Evolutionary conservation across 2,888 invertebrate genomes (phyloP).

Genomic region (Torymus texanus): DNA sequence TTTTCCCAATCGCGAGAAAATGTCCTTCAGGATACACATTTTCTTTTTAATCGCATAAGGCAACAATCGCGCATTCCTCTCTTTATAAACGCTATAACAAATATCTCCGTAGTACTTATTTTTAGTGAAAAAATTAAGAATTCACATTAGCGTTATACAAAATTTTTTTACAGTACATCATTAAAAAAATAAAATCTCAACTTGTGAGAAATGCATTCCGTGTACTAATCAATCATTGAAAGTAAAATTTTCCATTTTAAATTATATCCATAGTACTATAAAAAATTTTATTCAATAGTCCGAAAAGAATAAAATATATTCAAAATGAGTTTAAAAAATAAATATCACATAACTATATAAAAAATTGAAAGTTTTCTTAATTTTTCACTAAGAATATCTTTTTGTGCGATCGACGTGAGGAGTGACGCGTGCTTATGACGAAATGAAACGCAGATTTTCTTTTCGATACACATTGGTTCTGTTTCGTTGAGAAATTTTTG

Average conservation of each 20-base stretch:
- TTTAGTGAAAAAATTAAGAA: slow-evolving; percentile 13
- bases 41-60: slow-evolving; percentile 22
- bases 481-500: background rate
- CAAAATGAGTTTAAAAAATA: no score
- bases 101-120: background rate
- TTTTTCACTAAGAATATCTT: background rate
- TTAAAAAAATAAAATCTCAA: no score
- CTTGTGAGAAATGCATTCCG: no score
- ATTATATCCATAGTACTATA: no score
- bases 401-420: slow-evolving; percentile 1
- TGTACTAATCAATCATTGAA: no score
- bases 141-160: background rate
- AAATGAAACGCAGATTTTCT: background rate
- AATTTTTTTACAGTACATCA: no score
- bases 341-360: no score
- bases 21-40: background rate
- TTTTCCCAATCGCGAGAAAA: slow-evolving; percentile 14
- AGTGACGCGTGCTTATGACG: background rate
- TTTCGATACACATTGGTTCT: background rate
- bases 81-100: slow-evolving; percentile 20
- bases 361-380: no score
- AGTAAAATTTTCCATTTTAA: no score
- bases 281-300: no score
- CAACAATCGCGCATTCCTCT: slow-evolving; percentile 17
- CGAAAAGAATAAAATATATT: no score